These are phyloP conservation scores for Piaya cayana DNA, from an alignment of 2,113 vertebrate species.

Conservation along the genomic window DNA sequence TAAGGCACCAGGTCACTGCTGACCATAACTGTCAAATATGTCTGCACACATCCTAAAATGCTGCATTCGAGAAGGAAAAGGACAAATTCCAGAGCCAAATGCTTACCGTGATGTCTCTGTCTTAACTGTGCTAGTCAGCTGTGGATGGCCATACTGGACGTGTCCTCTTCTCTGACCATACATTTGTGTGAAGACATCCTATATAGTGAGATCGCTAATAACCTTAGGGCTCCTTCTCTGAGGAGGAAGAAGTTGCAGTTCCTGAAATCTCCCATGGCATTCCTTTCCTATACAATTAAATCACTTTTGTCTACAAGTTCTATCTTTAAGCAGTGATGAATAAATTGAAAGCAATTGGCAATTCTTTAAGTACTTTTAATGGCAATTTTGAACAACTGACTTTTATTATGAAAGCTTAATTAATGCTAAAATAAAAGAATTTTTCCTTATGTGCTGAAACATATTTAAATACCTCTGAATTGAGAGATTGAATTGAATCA, in stretches of 20 bases:
- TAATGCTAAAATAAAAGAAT: neutral
- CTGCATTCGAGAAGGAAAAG: neutral
- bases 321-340: neutral
- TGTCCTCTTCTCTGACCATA: neutral
- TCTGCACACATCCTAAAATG: neutral
- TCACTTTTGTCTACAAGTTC: neutral
- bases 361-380: neutral
- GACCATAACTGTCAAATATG: neutral
- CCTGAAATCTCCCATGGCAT: neutral
- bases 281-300: neutral
- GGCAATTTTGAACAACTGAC: neutral
- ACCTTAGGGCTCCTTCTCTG: neutral
- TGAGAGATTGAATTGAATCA: too few species aligned
- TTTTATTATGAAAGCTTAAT: neutral
- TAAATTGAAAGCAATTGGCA: neutral
- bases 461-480: neutral
- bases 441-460: neutral
- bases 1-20: neutral
- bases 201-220: fast-evolving
- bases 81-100: neutral
- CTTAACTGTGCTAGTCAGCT: neutral
- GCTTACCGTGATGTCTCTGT: neutral
- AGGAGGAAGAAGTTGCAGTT: neutral
- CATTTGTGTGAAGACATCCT: neutral
- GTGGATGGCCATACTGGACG: fast-evolving